Base-by-base conservation (phyloP, 1,140 invertebrate genomes). In the Cyclina sinensis region DNA sequence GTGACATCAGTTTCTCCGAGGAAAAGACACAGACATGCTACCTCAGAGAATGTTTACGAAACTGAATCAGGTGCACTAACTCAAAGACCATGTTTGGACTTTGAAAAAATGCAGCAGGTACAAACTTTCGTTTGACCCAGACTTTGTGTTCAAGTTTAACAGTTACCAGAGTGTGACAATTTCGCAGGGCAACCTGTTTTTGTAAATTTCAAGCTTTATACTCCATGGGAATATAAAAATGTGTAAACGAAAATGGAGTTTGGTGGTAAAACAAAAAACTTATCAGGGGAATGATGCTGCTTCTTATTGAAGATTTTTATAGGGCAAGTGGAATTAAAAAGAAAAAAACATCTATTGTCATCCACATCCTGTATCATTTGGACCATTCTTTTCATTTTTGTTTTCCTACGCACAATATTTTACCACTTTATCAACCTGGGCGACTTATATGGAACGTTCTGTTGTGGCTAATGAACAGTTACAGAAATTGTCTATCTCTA, bases 31-130 rank as follows among this genome's bases (percentile, higher is more conserved):
- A 91, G 94, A 37, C 92, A 91, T 35, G 91, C 85, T 73, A 89
- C 62, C 39, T 90, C 90, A 39, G 92, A 93, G 76, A 87, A 84
- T 35, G 68, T 74, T 65, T 81, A 59, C 43, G 90, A 91, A 32
- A 86, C 90, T 16, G 85, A 87, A 30, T 84, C 89, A 59, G 70
- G 79, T 18, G 30, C 95, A 96, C 96, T 95, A 86, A 96, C 97
- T 89, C 97, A 97, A 93, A 96, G 98, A 94, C 98, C 98, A 90
- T 98, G 98, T 96, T 97, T 99, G 94, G 98, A 99, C 96, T 99
- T 99, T 95, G 98, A 99, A 96, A 99, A 99, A 96, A 99, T 99
- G 98, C 98, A 98, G 96, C 76, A 80, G 65, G 86, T 80, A 68
- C 84, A 86, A 65, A 51, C 70, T 43, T 86, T 78, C n/a, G 70